Conservation (phyloP, 2,888 invertebrate species). For the Acrobasis consociella region DNA sequence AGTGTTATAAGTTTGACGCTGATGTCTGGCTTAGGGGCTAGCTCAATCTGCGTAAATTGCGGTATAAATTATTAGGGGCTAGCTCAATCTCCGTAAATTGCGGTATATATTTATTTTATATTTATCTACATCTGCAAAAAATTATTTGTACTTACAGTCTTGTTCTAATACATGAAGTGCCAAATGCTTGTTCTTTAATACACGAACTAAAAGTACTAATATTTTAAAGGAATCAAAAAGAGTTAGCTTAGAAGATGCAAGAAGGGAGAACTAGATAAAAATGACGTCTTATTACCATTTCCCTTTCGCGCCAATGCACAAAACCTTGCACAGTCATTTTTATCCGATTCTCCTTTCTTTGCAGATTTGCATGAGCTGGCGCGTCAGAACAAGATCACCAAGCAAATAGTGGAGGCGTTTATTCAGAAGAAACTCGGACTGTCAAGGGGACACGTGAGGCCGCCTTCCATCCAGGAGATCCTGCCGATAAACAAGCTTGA, state of each 20-base stretch:
- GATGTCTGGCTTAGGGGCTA: too few relatives aligned
- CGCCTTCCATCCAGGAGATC: conserved; percentile 86
- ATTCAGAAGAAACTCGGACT: conserved; percentile 87
- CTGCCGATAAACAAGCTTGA: conserved; percentile 76
- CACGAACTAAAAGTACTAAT: not conserved
- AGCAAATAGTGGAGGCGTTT: conserved; percentile 89
- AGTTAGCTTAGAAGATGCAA: conserved; percentile 26
- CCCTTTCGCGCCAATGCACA: conserved; percentile 37
- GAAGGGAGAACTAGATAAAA: conserved; percentile 79
- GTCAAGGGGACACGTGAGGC: conserved; percentile 67
- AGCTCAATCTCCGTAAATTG: too few relatives aligned
- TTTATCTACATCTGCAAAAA: too few relatives aligned
- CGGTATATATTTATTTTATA: too few relatives aligned
- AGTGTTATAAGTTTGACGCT: too few relatives aligned
- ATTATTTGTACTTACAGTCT: too few relatives aligned
- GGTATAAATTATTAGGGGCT: too few relatives aligned
- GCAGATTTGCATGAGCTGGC: conserved; percentile 84
- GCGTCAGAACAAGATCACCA: conserved; percentile 89
- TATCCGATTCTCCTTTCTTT: conserved; percentile 78
- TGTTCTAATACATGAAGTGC: too few relatives aligned
- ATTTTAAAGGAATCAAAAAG: not conserved
- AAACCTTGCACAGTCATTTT: conserved; percentile 70
- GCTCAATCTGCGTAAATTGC: too few relatives aligned
- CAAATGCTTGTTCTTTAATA: too few relatives aligned
- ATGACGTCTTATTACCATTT: conserved; percentile 62